These are phyloP conservation scores for Drosophila parvula DNA, from an alignment of 1,140 invertebrate species.

Conservation along the genomic window DNA sequence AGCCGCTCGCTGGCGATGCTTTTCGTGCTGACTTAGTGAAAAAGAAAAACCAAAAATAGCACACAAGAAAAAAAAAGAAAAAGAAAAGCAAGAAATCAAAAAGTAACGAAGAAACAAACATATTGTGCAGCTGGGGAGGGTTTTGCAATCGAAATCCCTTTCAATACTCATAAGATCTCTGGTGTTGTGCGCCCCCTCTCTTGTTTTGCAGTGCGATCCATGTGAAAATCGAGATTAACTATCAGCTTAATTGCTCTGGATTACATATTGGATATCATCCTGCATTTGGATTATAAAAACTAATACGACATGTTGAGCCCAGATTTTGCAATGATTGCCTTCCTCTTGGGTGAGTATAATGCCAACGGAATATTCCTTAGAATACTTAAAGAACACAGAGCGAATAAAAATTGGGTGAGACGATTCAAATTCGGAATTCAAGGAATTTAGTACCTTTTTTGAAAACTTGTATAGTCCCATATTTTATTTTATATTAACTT, in stretches of 20 bases:
- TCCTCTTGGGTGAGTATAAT: constrained; percentile 63
- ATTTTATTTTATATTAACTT: too few relatives aligned
- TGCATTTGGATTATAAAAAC: constrained; percentile 53
- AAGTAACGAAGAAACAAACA: constrained; percentile 47
- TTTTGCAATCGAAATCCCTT: constrained; percentile 54
- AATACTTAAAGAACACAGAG: neutral
- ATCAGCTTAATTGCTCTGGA: constrained; percentile 72
- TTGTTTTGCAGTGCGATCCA: constrained; percentile 74
- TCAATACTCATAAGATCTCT: constrained; percentile 63
- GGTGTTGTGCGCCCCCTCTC: constrained; percentile 60
- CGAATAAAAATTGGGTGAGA: too few relatives aligned
- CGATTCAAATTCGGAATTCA: too few relatives aligned
- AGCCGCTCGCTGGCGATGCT: constrained; percentile 56
- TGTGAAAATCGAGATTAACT: constrained; percentile 66
- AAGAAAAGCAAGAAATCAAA: constrained; percentile 10
- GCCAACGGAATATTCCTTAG: neutral
- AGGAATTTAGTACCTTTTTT: too few relatives aligned
- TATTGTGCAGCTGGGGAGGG: constrained; percentile 58
- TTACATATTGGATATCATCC: constrained; percentile 65
- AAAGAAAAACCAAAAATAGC: constrained; percentile 3
- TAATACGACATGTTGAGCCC: constrained; percentile 52
- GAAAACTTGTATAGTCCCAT: too few relatives aligned
- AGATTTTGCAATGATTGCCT: constrained; percentile 56
- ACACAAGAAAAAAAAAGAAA: constrained; percentile 11
- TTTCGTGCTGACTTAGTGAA: constrained; percentile 57